Evolutionary conservation across 2,797 vertebrate species (phyloP), one percentile per base, ranked within the genome.

Genomic region (Atherinosoma microstoma): DNA sequence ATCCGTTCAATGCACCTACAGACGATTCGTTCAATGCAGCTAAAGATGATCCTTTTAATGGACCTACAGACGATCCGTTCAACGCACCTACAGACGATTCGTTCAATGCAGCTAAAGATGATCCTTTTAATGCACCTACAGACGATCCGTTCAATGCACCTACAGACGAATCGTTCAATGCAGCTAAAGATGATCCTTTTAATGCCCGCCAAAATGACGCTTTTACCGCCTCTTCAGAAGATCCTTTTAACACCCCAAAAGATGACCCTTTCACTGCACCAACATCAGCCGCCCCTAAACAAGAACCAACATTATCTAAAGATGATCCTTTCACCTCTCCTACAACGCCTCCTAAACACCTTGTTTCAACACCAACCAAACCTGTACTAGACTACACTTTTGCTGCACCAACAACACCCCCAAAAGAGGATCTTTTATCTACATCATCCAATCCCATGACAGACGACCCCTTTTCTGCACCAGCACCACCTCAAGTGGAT

Each of bases 111-210:
- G 29, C 74, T 2, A 81, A 77, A 62, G 79, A 51, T n/a, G 47
- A 51, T 24, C 47, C 47, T 7, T 51, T 89, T 0, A 73, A 16
- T 0, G 0, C 79, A 0, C 62, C 47, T 2, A 51, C 11, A 8
- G 47, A 78, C 0, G 85, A 83, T 20, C 53, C 80, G 0, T 84
- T 85, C 0, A 24, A 5, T 6, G 27, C 62, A 8, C 7, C 64
- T 0, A 78, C 75, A 13, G 77, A 82, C 1, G 88, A 89, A n/a
- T 75, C 82, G 0, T 89, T 90, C 0, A 72, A 7, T 5, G 40
- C 78, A 58, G 45, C 74, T 1, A 83, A 82, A 70, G 78, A 84
- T 1, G 82, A 89, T 34, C 74, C 76, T 0, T 85, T 87, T 34
- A 70, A 2, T 7, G 20, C 27, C 3, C 8, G 47, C 2, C 73